phyloP scores from a whole-genome alignment of 2,797 vertebrate species.

The Antrozous pallidus region DNA sequence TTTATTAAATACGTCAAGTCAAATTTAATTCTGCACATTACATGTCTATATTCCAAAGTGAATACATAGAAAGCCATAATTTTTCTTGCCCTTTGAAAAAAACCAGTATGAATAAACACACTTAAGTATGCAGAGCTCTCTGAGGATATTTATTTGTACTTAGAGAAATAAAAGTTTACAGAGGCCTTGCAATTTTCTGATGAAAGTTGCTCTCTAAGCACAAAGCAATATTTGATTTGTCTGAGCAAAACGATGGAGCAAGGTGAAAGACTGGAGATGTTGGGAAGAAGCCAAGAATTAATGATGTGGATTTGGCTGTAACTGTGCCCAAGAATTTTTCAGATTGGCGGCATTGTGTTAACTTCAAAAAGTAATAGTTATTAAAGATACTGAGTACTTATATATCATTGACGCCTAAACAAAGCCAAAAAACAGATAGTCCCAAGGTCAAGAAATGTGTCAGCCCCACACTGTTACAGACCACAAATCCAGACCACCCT shows the following conservation, averaged over 20 bases:
- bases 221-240: slow-evolving; percentile 70
- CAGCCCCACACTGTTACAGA: slow-evolving; percentile 69
- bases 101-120: slow-evolving; percentile 35
- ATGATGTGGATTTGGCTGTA: slow-evolving; percentile 69
- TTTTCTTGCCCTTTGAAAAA: slow-evolving; percentile 37
- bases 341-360: slow-evolving; percentile 65
- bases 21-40: slow-evolving; percentile 48
- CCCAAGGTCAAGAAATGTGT: slow-evolving; percentile 73
- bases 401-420: slow-evolving; percentile 73
- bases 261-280: slow-evolving; percentile 64
- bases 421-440: slow-evolving; percentile 69
- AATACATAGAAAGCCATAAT: slow-evolving; percentile 30
- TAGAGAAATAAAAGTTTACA: slow-evolving; percentile 64
- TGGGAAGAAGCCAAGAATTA: slow-evolving; percentile 75
- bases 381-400: slow-evolving; percentile 71
- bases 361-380: slow-evolving; percentile 77
- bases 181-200: slow-evolving; percentile 59
- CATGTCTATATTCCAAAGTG: slow-evolving; percentile 59
- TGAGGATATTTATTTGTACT: slow-evolving; percentile 60
- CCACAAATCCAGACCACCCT: slow-evolving; percentile 84
- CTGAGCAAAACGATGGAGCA: slow-evolving; percentile 56
- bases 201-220: slow-evolving; percentile 63
- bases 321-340: slow-evolving; percentile 67
- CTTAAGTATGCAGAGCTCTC: slow-evolving; percentile 51
- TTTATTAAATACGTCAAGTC: slow-evolving; percentile 65